Percentiles rank a stretch among this genome's conserved stretches.
Conservation (phyloP, 92 coral and sea anemone genomes). For the Umimayanthus kanabou region DNA sequence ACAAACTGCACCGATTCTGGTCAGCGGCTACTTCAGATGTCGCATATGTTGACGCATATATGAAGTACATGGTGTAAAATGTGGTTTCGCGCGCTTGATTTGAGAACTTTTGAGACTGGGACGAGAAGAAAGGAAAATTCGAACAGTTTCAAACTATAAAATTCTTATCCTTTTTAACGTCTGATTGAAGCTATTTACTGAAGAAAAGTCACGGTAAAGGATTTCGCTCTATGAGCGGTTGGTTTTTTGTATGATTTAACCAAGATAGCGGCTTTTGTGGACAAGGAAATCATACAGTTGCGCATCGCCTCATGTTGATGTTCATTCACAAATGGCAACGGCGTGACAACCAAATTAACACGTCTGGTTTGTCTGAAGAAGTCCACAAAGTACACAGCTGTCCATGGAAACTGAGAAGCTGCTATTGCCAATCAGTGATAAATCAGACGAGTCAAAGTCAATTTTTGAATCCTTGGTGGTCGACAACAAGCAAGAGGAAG, state of each 20-base stretch:
- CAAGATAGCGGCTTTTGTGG: neutral
- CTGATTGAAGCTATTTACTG: neutral
- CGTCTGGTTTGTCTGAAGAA: neutral
- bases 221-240: neutral
- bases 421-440: neutral
- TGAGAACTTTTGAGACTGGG: neutral
- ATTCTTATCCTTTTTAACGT: neutral
- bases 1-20: neutral
- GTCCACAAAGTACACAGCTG: neutral
- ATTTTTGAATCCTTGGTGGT: neutral
- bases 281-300: neutral
- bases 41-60: neutral
- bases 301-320: neutral
- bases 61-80: neutral
- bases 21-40: neutral
- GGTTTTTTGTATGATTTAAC: neutral
- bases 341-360: neutral
- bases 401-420: slow-evolving; percentile 17
- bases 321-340: neutral
- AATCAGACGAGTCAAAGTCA: slow-evolving; percentile 7
- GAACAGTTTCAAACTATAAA: neutral
- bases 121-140: slow-evolving; percentile 5
- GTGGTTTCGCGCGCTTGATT: neutral
- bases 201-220: neutral
- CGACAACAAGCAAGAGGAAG: neutral